These are phyloP conservation scores for Manis javanica DNA, from an alignment of 2,797 vertebrate genomes.

Conservation along the genomic window DNA sequence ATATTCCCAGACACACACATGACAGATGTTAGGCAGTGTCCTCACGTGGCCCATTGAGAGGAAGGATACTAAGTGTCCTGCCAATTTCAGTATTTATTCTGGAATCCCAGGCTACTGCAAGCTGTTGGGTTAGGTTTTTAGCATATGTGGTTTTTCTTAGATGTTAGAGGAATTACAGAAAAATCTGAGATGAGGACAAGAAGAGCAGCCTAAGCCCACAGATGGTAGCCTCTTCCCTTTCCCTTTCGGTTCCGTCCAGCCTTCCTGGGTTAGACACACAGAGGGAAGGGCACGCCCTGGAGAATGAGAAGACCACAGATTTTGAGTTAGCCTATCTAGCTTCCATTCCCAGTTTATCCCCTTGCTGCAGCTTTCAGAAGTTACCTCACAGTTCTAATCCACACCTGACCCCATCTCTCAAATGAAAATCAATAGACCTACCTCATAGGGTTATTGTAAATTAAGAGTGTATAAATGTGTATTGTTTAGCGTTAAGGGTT, in stretches of 20 bases:
- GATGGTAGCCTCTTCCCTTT: neutral
- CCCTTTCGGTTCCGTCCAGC: neutral
- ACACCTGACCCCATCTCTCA: constrained; percentile 38
- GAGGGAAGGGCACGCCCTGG: neutral
- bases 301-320: constrained; percentile 52
- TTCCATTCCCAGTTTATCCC: constrained; percentile 48
- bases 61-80: constrained; percentile 77
- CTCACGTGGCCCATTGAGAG: constrained; percentile 80
- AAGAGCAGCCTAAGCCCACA: constrained; percentile 47
- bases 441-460: neutral
- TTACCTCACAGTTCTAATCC: constrained; percentile 53
- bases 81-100: constrained; percentile 78
- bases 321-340: constrained; percentile 57
- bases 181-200: constrained; percentile 55
- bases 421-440: constrained; percentile 39
- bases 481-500: neutral
- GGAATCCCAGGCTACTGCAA: constrained; percentile 78
- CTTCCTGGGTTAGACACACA: constrained; percentile 57
- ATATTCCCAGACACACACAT: constrained; percentile 69
- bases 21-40: constrained; percentile 77
- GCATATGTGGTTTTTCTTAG: constrained; percentile 72
- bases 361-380: constrained; percentile 49
- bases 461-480: neutral
- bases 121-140: constrained; percentile 60
- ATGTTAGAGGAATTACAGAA: constrained; percentile 71